Base-by-base conservation (phyloP, 2,888 invertebrate species). In the Baccha elongata region DNA sequence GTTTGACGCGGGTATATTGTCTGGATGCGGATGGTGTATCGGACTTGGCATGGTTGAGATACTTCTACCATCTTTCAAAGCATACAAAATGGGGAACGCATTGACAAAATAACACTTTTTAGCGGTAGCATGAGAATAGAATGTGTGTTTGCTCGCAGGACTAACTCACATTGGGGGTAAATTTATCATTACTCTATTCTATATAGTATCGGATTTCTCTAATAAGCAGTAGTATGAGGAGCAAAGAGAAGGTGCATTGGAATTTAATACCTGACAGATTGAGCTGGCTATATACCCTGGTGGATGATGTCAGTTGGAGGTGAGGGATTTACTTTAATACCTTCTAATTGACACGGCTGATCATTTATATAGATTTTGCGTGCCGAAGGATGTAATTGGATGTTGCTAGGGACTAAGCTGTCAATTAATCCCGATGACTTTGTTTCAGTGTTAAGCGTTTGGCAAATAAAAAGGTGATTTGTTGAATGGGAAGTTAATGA, bases 271-370 rank as follows among this genome's bases (percentile, higher is more conserved):
- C 81, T 83, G 81, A 83, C 81, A 81, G 62, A 40, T 60, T 71
- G 44, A 53, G 72, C 75, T 74, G 48, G 10, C 15, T 26, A n/a
- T 53, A 44, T 19, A 10, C 10, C 19, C 15, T 50, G 21, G 7
- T 40, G 52, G 48, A 71, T 71, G 37, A 76, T 71, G 50, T 60
- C 71, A 67, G 35, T 42, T 48, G 67, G 67, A 76, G 81, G 81
- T 76, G 44, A 67, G 84, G 85, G 88, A 88, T 89, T 89, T 88
- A 85, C 87, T 86, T 87, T 89, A 89, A 89, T 89, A 88, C 89
- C 88, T 87, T 88, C 89, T 89, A 89, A 90, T 89, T 90, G 89
- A 90, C 89, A 89, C 86, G 87, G 85, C 37, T 42, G 67, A 62
- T 76, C 81, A 76, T 67, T 60, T 67, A 40, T 76, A 67, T 58